Conservation (phyloP, 2,888 invertebrate species). For the Cosmorhoe ocellata region DNA sequence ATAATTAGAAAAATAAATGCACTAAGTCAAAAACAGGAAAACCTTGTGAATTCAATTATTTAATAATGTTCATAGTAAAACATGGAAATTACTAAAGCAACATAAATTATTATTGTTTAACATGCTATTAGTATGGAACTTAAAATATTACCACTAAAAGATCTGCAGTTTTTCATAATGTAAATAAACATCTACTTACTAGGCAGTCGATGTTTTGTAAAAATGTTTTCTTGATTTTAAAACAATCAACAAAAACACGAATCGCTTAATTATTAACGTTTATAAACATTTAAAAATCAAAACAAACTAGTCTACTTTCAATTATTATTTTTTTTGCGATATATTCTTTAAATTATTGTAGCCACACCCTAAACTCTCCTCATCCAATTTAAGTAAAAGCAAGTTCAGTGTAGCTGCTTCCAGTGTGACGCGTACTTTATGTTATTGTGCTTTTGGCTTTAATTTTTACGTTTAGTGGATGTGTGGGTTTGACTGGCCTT, state of each 20-base stretch:
- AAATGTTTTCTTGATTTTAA: too few relatives aligned
- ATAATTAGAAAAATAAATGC: slow-evolving; percentile 29
- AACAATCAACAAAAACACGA: too few relatives aligned
- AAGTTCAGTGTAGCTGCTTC: slow-evolving; percentile 1
- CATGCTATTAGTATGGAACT: too few relatives aligned
- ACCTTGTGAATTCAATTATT: slow-evolving; percentile 33
- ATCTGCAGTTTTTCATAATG: too few relatives aligned
- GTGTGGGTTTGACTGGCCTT: too few relatives aligned
- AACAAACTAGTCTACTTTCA: too few relatives aligned
- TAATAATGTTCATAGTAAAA: slow-evolving; percentile 14
- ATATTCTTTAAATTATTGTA: too few relatives aligned
- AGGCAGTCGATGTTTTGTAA: too few relatives aligned
- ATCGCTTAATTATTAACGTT: neutral
- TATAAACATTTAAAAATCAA: too few relatives aligned
- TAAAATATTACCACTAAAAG: too few relatives aligned
- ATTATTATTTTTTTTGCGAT: too few relatives aligned
- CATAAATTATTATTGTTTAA: neutral
- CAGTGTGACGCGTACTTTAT: slow-evolving; percentile 42
- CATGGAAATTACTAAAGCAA: slow-evolving; percentile 1
- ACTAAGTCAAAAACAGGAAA: slow-evolving; percentile 59
- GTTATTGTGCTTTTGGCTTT: slow-evolving; percentile 27
- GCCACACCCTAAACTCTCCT: slow-evolving; percentile 12
- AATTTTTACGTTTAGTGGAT: slow-evolving; percentile 2
- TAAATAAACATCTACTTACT: too few relatives aligned
- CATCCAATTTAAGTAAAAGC: slow-evolving; percentile 52